Evolutionary conservation across 2,888 invertebrate species (phyloP).

Genomic region (Platycheirus albimanus): DNA sequence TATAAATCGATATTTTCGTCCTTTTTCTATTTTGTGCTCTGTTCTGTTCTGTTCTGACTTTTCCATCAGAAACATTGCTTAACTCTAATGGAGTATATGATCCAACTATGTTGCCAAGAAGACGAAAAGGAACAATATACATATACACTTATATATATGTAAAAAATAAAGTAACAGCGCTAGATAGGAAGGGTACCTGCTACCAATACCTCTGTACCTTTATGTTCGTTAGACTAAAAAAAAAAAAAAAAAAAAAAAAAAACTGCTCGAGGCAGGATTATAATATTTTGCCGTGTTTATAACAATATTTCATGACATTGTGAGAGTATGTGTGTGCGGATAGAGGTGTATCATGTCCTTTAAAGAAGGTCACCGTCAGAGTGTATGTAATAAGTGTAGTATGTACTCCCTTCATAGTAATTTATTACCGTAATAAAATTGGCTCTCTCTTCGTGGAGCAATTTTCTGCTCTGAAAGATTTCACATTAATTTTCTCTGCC

Average conservation of each 20-base stretch:
- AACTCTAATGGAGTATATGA: conserved; percentile 42
- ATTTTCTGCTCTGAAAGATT: conserved; percentile 74
- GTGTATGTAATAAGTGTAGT: conserved; percentile 72
- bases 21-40: not conserved
- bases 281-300: conserved; percentile 60
- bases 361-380: conserved; percentile 64
- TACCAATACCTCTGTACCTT: not conserved
- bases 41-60: not conserved
- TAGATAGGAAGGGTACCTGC: not conserved
- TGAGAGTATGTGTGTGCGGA: not conserved
- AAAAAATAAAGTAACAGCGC: conserved; percentile 7
- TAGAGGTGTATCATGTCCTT: conserved; percentile 51
- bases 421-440: conserved; percentile 75
- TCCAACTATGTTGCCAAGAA: conserved; percentile 9
- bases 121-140: conserved; percentile 30
- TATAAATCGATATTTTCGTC: conserved; percentile 47
- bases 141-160: no score
- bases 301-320: conserved; percentile 21
- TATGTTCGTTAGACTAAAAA: conserved; percentile 32
- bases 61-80: conserved; percentile 30
- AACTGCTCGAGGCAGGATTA: conserved; percentile 53
- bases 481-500: conserved; percentile 68
- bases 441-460: conserved; percentile 66
- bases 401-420: conserved; percentile 75
- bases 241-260: no score